These are phyloP conservation scores for Ctenochaetus hawaiiensis DNA, from an alignment of 2,797 vertebrate species.

Conservation along the genomic window DNA sequence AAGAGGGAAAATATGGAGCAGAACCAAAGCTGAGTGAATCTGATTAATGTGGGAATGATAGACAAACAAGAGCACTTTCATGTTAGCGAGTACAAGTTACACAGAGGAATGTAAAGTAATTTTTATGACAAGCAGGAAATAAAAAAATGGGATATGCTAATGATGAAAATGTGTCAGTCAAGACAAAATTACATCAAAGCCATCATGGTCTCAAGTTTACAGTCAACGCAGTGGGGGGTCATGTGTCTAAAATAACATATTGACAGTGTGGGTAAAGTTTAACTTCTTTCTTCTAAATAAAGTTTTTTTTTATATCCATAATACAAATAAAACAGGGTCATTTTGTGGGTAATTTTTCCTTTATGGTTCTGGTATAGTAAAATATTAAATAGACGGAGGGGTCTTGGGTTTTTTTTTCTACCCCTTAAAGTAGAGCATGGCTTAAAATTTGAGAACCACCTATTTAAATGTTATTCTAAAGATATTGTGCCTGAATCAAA, in stretches of 20 bases:
- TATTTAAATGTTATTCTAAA: background rate
- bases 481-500: no score
- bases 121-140: constrained; percentile 6
- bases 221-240: background rate
- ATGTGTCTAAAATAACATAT: no score
- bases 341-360: no score
- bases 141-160: background rate
- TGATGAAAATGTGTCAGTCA: background rate
- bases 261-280: no score
- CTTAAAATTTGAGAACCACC: no score
- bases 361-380: no score
- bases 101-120: background rate
- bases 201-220: background rate
- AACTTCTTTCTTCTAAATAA: no score
- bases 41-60: constrained; percentile 10
- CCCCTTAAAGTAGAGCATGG: no score
- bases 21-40: constrained; percentile 16
- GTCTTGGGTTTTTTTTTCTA: no score
- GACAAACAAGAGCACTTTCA: constrained; percentile 12
- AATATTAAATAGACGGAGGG: no score
- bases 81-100: background rate
- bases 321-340: no score
- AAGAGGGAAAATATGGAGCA: background rate
- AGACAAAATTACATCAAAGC: background rate
- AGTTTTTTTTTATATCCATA: no score